These are phyloP conservation scores for Cotesia glomerata DNA, from an alignment of 1,140 invertebrate species.

Conservation along the genomic window DNA sequence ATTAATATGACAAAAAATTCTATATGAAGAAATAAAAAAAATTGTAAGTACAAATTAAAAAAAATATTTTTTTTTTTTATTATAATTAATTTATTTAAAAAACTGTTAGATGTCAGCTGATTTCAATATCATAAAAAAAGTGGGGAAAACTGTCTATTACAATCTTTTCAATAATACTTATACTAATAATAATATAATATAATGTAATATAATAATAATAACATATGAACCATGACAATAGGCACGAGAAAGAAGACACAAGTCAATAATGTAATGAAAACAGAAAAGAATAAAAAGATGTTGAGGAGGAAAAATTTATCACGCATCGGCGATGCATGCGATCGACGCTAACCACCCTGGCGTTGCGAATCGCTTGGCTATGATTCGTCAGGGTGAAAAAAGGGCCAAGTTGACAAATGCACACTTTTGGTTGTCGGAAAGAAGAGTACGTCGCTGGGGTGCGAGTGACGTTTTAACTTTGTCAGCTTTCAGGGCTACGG, in stretches of 20 bases:
- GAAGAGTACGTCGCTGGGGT: background rate
- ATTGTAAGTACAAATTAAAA: no score
- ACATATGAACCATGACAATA: constrained; percentile 47
- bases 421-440: background rate
- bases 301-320: background rate
- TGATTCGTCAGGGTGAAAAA: background rate
- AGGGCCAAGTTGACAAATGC: background rate
- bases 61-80: no score
- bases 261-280: background rate
- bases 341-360: constrained; percentile 14
- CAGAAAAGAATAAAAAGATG: background rate
- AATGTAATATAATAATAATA: constrained; percentile 34
- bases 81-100: no score
- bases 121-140: background rate
- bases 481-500: background rate
- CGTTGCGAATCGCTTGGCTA: constrained; percentile 11
- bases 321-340: background rate
- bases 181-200: no score
- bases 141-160: background rate
- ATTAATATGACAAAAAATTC: no score
- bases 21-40: no score
- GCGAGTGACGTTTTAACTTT: background rate
- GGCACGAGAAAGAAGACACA: constrained; percentile 2
- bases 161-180: no score
- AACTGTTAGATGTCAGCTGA: no score